Evolutionary conservation across 2,888 invertebrate species (phyloP), one percentile per base, ranked within the genome.

Genomic region (Drosophila diplacantha): DNA sequence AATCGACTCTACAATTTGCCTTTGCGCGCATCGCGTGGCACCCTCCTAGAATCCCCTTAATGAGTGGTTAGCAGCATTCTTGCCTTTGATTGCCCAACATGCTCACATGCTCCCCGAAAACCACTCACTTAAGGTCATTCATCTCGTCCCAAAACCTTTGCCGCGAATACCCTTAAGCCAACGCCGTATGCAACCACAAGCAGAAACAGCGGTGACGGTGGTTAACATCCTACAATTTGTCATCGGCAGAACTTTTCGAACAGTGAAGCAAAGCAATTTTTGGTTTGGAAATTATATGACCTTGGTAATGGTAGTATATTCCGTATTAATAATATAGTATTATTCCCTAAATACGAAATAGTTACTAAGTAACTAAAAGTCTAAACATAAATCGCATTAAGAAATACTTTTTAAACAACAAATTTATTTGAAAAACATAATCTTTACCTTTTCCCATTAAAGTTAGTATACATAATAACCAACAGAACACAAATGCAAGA

Each of bases 41-140:
- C 70, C 34, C 60, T 14, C 22, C 29, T 72, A 55, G 56, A 74
- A 63, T 47, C 12, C 51, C 62, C 63, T 61, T 79, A 81, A 79
- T 80, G 63, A 79, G 71, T 64, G 65, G 57, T 61, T 70, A 60
- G 50, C 41, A 43, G 37, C 46, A 29, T 59, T 57, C 65, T 64
- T 60, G 68, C 44, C 60, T 52, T 47, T 55, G 66, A 55, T 62
- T 75, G 44, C 43, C 43, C 38, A 47, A 55, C 65, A 66, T 22
- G 39, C 39, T 22, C 41, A 16, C 41, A 41, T 49, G 54, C 32
- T n/a, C 18, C 6, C 9, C 32, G 6, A 34, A 58, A 43, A 52
- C 56, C 39, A 44, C 44, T 52, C 39, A 39, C 50, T 55, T 47
- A 59, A 59, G 32, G 34, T 47, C 24, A 37, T 43, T 31, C 34